phyloP scores from a whole-genome alignment of 2,888 invertebrate species.

The Amaurobius ferox region DNA sequence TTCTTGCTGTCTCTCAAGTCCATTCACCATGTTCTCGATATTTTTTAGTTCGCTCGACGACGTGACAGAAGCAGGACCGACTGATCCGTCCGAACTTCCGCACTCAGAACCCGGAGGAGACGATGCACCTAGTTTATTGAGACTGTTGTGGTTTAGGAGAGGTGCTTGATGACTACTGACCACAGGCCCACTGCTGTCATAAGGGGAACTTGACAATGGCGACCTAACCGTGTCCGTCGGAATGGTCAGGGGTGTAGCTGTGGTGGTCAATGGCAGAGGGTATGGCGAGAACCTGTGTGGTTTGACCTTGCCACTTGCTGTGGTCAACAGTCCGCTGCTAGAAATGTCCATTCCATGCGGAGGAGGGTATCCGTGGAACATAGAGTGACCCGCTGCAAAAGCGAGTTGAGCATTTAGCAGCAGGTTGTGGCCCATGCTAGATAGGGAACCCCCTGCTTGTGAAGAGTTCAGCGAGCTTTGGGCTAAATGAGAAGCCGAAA shows the following conservation, averaged over 20 bases:
- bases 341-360: background rate
- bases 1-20: constrained; percentile 73
- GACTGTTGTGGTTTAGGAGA: constrained; percentile 44
- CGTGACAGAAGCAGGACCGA: constrained; percentile 61
- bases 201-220: constrained; percentile 52
- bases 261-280: constrained; percentile 81
- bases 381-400: constrained; percentile 90
- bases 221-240: constrained; percentile 51
- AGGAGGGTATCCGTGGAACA: constrained; percentile 83
- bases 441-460: constrained; percentile 75
- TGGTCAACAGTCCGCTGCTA: constrained; percentile 75
- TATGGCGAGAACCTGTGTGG: constrained; percentile 93
- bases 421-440: constrained; percentile 84
- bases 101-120: constrained; percentile 68
- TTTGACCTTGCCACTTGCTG: constrained; percentile 78
- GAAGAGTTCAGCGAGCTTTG: constrained; percentile 43
- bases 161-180: constrained; percentile 7
- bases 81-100: constrained; percentile 70
- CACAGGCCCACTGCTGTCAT: constrained; percentile 15
- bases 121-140: constrained; percentile 47
- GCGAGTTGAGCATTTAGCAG: constrained; percentile 93
- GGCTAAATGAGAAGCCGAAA: constrained; percentile 60
- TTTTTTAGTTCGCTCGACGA: constrained; percentile 73
- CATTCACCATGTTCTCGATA: constrained; percentile 74
- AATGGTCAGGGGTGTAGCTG: constrained; percentile 46